Conservation (phyloP, 2,888 invertebrate species). For the Allygus modestus region DNA sequence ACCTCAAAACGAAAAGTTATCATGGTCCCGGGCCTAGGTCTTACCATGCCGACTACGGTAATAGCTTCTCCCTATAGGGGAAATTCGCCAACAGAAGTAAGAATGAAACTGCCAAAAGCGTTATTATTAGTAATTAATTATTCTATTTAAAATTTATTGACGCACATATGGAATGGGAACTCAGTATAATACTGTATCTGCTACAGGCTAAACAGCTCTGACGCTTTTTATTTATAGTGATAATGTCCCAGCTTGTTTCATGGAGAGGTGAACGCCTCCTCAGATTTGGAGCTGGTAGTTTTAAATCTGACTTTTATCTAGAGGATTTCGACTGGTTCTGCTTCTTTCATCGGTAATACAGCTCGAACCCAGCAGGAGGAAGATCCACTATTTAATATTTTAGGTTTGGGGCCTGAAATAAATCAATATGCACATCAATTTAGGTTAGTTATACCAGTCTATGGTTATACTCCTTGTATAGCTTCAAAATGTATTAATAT, state of each 20-base stretch:
- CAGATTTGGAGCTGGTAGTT: conserved; percentile 82
- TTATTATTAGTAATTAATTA: too few relatives aligned
- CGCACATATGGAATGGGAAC: conserved; percentile 10
- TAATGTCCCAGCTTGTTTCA: conserved; percentile 81
- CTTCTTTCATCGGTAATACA: conserved; percentile 80
- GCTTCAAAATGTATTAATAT: too few relatives aligned
- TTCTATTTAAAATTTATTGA: too few relatives aligned
- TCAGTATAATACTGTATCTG: background rate
- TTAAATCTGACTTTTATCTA: conserved; percentile 79
- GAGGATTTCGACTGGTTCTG: conserved; percentile 78
- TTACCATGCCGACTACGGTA: too few relatives aligned
- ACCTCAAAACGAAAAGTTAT: too few relatives aligned
- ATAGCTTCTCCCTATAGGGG: too few relatives aligned
- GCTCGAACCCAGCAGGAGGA: conserved; percentile 79
- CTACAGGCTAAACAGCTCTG: conserved; percentile 46
- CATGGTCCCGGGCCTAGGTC: too few relatives aligned
- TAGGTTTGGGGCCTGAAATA: conserved; percentile 76
- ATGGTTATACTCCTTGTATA: too few relatives aligned
- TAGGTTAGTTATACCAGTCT: too few relatives aligned
- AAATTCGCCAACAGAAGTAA: too few relatives aligned
- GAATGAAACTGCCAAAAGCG: too few relatives aligned
- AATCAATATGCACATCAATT: too few relatives aligned
- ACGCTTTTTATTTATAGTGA: conserved; percentile 80
- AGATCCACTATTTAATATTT: conserved; percentile 77
- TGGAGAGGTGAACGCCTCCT: conserved; percentile 81